Evolutionary conservation across 2,888 invertebrate species (phyloP).

Genomic region (Trachelus stipa): DNA sequence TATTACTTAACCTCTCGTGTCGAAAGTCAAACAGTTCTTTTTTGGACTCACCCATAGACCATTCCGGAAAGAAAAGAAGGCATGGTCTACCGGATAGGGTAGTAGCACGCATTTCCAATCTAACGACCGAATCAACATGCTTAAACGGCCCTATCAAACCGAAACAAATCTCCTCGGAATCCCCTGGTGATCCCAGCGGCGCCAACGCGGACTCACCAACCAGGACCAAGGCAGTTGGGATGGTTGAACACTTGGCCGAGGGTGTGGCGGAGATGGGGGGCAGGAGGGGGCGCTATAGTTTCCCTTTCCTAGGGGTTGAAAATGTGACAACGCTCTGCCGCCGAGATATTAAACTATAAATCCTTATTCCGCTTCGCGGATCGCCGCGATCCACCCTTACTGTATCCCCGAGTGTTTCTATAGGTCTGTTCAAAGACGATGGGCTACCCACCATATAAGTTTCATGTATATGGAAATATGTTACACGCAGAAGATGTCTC

Average conservation of each 20-base stretch:
- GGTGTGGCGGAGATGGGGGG: not conserved
- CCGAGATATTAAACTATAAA: constrained; percentile 67
- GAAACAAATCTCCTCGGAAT: constrained; percentile 59
- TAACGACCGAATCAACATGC: constrained; percentile 62
- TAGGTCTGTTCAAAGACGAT: not conserved
- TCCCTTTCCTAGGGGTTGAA: constrained; percentile 50
- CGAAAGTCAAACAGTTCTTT: not conserved
- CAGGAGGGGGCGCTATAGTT: not conserved
- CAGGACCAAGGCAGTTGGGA: not conserved
- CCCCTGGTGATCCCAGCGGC: constrained; percentile 30
- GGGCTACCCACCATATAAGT: not conserved
- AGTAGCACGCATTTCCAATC: constrained; percentile 44
- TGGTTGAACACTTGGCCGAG: not conserved
- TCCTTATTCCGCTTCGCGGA: constrained; percentile 63
- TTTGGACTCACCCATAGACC: not conserved
- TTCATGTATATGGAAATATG: not conserved
- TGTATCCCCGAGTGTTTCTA: not conserved
- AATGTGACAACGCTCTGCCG: constrained; percentile 54
- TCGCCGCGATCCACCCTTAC: constrained; percentile 41
- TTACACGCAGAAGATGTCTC: not conserved
- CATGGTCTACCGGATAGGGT: not conserved
- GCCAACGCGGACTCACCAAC: not conserved
- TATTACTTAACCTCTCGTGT: not conserved
- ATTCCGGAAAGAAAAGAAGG: not conserved
- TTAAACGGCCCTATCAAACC: constrained; percentile 61